Conservation (phyloP, 2,113 vertebrate genomes). For the Sialia sialis region DNA sequence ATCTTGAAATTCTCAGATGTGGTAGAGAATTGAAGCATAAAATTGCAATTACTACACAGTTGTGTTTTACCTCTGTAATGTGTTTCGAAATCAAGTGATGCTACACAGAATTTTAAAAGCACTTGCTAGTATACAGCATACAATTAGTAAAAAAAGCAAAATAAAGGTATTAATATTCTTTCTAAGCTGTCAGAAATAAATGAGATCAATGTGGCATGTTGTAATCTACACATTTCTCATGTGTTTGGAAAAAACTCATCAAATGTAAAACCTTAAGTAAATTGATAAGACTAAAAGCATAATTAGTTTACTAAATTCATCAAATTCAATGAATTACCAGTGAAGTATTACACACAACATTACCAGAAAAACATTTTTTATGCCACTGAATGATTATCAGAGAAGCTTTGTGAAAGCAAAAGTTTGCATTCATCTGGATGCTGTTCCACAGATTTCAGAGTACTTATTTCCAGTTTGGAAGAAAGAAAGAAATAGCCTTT, state of each 20-base stretch:
- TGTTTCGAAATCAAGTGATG: not conserved
- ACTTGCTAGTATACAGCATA: not conserved
- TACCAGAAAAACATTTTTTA: not conserved
- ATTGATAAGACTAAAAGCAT: not conserved
- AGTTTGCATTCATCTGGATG: not conserved
- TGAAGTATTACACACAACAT: not conserved
- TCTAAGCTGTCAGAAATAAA: not conserved
- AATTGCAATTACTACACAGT: not conserved
- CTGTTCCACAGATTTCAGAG: not conserved
- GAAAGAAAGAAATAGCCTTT: not conserved
- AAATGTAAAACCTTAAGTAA: not conserved
- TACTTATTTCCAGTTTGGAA: not conserved
- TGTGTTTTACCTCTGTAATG: not conserved
- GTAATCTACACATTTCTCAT: not conserved
- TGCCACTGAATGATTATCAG: not conserved
- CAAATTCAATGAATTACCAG: not conserved
- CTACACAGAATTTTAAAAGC: not conserved
- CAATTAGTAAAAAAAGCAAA: not conserved
- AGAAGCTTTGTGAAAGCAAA: not conserved
- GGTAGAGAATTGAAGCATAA: not conserved
- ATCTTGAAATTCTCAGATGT: not conserved
- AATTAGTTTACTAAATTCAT: not conserved
- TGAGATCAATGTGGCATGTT: not conserved
- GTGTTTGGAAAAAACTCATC: not conserved
- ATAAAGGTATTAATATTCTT: not conserved